Conservation (phyloP, 2,797 vertebrate genomes). For the Pipistrellus nathusii region DNA sequence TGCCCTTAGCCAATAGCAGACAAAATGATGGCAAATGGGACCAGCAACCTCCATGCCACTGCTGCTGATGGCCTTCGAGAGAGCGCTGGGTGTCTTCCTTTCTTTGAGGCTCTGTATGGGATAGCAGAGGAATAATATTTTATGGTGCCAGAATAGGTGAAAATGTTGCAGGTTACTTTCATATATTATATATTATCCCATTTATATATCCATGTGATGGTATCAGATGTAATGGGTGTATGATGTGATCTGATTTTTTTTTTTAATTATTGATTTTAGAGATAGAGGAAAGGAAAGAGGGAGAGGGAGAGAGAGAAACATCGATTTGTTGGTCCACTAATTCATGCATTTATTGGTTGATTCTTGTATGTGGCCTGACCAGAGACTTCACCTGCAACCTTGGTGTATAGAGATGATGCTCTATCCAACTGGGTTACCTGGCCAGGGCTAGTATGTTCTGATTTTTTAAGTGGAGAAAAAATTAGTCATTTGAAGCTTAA, state of each 20-base stretch:
- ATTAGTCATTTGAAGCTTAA: not conserved
- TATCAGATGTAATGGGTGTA: not conserved
- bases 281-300: not conserved
- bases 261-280: not conserved
- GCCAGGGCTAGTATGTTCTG: not conserved
- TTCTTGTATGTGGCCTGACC: not conserved
- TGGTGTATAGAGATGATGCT: not conserved
- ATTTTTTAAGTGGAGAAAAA: not conserved
- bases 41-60: not conserved
- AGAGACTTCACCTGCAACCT: not conserved
- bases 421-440: not conserved
- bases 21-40: not conserved
- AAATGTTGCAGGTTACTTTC: not conserved
- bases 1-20: not conserved
- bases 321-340: too few relatives aligned
- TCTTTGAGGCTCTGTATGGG: not conserved
- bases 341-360: not conserved
- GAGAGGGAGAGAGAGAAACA: not conserved
- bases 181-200: not conserved
- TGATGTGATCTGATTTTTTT: not conserved
- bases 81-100: not conserved
- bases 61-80: not conserved
- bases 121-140: not conserved
- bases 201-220: not conserved
- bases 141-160: not conserved